Conservation (phyloP, 30 jellyfish, hydroid and myxozoan species). For the Phacellophora camtschatica region DNA sequence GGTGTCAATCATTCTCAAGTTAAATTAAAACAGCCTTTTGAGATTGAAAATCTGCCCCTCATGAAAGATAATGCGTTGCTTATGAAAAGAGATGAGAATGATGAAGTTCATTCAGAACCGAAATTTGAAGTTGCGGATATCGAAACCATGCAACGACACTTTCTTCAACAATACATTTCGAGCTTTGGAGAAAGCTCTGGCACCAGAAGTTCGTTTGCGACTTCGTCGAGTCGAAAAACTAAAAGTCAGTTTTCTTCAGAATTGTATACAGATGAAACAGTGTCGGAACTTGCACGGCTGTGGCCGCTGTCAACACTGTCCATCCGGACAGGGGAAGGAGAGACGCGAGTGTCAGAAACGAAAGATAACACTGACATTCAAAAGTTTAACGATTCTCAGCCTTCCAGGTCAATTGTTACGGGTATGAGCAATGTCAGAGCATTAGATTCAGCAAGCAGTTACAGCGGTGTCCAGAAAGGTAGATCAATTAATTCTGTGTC, state of each 20-base stretch:
- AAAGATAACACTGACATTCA: background rate
- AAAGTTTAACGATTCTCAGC: background rate
- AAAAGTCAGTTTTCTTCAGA: conserved; percentile 20
- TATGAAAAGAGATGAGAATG: too few species aligned
- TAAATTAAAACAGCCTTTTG: too few species aligned
- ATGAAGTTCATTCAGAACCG: too few species aligned
- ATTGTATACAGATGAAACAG: conserved; percentile 48
- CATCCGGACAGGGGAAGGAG: background rate
- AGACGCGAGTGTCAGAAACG: background rate
- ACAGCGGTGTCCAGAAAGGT: background rate
- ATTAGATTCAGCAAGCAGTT: background rate
- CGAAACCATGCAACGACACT: background rate
- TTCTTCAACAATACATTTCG: conserved; percentile 10
- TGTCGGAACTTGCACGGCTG: conserved; percentile 55
- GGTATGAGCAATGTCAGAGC: background rate
- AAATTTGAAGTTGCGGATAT: background rate
- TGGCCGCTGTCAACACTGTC: conserved; percentile 24
- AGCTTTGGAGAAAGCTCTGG: conserved; percentile 4
- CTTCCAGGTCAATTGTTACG: background rate
- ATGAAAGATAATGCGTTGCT: too few species aligned
- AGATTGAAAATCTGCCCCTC: too few species aligned
- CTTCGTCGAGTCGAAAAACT: conserved; percentile 17
- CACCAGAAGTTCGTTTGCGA: conserved; percentile 4
- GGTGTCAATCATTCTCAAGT: too few species aligned
- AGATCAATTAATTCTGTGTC: background rate